Evolutionary conservation across 2,113 vertebrate species (phyloP).

Genomic region (Chloebia gouldiae): DNA sequence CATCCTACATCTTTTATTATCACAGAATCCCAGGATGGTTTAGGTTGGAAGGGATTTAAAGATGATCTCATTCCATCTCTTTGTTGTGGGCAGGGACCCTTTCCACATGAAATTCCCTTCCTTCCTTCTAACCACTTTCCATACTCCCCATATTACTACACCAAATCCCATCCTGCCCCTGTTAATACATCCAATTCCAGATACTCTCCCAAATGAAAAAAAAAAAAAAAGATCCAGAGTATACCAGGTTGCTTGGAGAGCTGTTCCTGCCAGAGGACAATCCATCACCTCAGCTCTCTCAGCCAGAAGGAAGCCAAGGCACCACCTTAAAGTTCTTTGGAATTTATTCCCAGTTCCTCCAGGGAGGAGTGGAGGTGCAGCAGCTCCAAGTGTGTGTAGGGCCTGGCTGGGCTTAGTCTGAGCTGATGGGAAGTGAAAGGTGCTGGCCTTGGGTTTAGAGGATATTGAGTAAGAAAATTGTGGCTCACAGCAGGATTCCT

Average conservation of each 20-base stretch:
- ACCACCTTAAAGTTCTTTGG: not conserved
- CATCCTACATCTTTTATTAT: not conserved
- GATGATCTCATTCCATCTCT: not conserved
- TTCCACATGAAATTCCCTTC: not conserved
- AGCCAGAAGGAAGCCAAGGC: not conserved
- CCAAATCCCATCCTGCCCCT: not conserved
- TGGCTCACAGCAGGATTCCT: not conserved
- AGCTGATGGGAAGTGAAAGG: not conserved
- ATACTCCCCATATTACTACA: not conserved
- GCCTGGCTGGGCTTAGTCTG: not conserved
- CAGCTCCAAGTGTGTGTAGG: not conserved
- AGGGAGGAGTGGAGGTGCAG: not conserved
- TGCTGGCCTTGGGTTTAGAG: not conserved
- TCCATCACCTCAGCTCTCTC: not conserved
- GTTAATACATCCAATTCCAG: not conserved
- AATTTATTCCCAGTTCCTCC: not conserved
- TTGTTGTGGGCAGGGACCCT: not conserved
- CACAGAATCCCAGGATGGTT: not conserved
- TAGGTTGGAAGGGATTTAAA: not conserved
- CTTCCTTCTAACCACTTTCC: not conserved
- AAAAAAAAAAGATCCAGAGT: not conserved
- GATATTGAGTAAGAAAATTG: not conserved
- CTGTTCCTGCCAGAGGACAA: not conserved
- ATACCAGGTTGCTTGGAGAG: not conserved
- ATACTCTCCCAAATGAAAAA: accelerated